phyloP scores from a whole-genome alignment of 1,140 invertebrate genomes.

The Philotrypesis tridentata region DNA sequence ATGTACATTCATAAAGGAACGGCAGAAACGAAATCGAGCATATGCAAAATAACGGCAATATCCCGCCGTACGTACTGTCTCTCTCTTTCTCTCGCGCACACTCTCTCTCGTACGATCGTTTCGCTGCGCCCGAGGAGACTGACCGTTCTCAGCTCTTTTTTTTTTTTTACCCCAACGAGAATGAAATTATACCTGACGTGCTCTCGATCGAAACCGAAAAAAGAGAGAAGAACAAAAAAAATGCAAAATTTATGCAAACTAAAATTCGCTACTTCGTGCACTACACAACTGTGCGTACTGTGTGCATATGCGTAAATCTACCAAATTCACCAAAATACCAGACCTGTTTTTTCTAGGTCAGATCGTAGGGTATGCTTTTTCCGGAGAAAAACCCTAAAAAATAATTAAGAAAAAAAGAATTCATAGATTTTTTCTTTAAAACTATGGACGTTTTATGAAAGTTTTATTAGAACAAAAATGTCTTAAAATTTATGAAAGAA shows the following conservation, averaged over 20 bases:
- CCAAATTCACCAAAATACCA: no score
- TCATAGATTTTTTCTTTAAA: no score
- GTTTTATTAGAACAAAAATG: no score
- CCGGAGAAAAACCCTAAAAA: no score
- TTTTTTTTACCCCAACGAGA: background rate
- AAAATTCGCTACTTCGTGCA: background rate
- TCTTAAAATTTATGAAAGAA: no score
- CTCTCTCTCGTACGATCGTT: background rate
- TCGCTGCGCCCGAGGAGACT: slow-evolving; percentile 8
- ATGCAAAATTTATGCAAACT: background rate
- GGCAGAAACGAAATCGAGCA: slow-evolving; percentile 10
- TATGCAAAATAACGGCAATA: slow-evolving; percentile 6
- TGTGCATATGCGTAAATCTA: background rate
- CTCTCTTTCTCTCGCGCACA: background rate
- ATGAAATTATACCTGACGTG: background rate
- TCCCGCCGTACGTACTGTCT: background rate
- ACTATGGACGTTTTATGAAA: no score
- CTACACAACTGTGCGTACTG: background rate
- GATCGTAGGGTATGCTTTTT: no score
- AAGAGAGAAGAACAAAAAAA: no score
- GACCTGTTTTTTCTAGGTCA: no score
- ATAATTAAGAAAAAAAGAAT: no score
- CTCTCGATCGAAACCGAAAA: background rate
- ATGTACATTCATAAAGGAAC: background rate
- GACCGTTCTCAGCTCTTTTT: slow-evolving; percentile 8